Base-by-base conservation (phyloP, 2,888 invertebrate genomes). In the Tiliacea citrago region DNA sequence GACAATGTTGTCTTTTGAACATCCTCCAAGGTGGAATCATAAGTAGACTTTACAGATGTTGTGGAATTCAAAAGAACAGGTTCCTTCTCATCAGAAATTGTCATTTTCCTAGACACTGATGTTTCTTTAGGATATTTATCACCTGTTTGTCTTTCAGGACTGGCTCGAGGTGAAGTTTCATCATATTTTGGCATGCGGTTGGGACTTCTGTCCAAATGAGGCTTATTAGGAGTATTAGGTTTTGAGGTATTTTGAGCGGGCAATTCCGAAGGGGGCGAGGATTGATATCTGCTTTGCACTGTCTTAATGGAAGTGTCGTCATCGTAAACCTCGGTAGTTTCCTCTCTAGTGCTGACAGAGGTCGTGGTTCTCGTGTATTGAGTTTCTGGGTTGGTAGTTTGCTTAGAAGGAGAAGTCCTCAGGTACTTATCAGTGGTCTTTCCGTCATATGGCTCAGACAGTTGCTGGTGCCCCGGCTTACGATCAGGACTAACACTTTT, bases 1-100 rank as follows among this genome's bases (percentile, higher is more conserved):
- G 82, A 77, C 42, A 65, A 71, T 39, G 69, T 77, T 8, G 62
- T 81, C 12, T 86, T 82, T 60, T 86, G 74, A 69, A 81, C 62
- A 74, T 86, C 80, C 63, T 90, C 83, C 35, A 76, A 78, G 29
- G 76, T 84, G 18, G 78, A 81, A 55, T 88, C 86, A 55, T 77
- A 73, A 53, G 85, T 85, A 6, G 87, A 78, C 21, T 79, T 83
- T 8, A 82, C 65, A 45, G 86, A 83, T 60, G 81, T 82, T 47
- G 82, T 86, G 10, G 83, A 81, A 60, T 83, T 83, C 73, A 85
- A 83, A 71, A 86, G 82, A 47, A 68, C 81, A 12, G 86, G 76
- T 45, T 68, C 72, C 35, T 79, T 85, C 10, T 29, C 24, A 47
- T 68, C 68, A 16, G 39, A n/a, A 61, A 35, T 42, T 51, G 62